Evolutionary conservation across 2,888 invertebrate species (phyloP).

Genomic region (Charanyca ferruginea): DNA sequence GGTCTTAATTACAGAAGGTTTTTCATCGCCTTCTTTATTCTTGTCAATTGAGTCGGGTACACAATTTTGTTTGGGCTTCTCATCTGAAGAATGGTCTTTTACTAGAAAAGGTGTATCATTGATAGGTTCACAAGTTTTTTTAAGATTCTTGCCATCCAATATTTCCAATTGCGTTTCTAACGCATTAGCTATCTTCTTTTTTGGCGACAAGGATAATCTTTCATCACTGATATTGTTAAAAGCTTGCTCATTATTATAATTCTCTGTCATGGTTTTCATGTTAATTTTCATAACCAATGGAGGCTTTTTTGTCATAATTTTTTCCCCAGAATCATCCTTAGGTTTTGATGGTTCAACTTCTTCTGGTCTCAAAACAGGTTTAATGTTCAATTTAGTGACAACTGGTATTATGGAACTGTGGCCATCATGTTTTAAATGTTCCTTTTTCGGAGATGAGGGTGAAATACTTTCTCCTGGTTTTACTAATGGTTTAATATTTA

Average conservation of each 20-base stretch:
- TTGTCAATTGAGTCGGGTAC: slow-evolving; percentile 55
- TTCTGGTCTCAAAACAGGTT: slow-evolving; percentile 88
- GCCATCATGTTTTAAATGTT: slow-evolving; percentile 71
- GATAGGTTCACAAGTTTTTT: slow-evolving; percentile 41
- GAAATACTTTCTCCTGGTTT: slow-evolving; percentile 79
- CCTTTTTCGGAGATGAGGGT: slow-evolving; percentile 84
- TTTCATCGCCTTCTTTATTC: slow-evolving; percentile 41
- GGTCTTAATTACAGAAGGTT: slow-evolving; percentile 30
- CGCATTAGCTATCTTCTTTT: slow-evolving; percentile 65
- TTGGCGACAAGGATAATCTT: slow-evolving; percentile 82
- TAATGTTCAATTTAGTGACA: slow-evolving; percentile 87
- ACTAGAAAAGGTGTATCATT: slow-evolving; percentile 41
- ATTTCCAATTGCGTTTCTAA: slow-evolving; percentile 59
- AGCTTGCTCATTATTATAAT: slow-evolving; percentile 69
- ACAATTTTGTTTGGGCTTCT: slow-evolving; percentile 66
- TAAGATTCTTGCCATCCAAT: slow-evolving; percentile 38
- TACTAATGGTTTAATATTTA: slow-evolving; percentile 85
- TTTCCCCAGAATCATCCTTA: slow-evolving; percentile 75
- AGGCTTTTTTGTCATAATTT: slow-evolving; percentile 77
- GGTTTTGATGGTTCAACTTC: slow-evolving; percentile 71
- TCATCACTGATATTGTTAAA: slow-evolving; percentile 79
- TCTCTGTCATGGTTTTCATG: slow-evolving; percentile 82
- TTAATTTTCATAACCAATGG: slow-evolving; percentile 88
- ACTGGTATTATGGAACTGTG: slow-evolving; percentile 76
- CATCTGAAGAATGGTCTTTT: slow-evolving; percentile 29